Evolutionary conservation across 2,797 vertebrate genomes (phyloP).

Genomic region (Dendrocincla fuliginosa): DNA sequence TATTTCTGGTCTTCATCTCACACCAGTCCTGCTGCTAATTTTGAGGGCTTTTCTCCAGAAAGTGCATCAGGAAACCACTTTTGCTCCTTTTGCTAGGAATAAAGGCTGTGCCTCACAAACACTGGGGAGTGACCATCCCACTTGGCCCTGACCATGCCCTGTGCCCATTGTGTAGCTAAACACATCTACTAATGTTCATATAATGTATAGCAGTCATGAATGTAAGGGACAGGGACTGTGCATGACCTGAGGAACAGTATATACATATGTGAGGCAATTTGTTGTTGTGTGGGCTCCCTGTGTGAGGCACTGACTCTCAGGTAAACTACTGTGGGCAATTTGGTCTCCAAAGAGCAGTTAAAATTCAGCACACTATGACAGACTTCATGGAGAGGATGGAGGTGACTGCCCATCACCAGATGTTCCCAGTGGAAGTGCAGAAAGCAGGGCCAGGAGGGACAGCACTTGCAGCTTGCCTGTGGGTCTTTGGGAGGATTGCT

Average conservation of each 20-base stretch:
- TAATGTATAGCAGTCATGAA: not conserved
- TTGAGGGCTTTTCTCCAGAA: not conserved
- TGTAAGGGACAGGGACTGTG: no score
- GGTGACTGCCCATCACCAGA: not conserved
- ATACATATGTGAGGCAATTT: not conserved
- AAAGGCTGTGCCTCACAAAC: not conserved
- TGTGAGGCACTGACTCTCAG: not conserved
- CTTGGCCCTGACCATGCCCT: not conserved
- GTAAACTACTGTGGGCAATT: not conserved
- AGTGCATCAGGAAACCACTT: rapidly evolving
- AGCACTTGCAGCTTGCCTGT: not conserved
- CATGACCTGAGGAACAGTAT: rapidly evolving
- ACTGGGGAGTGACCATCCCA: not conserved
- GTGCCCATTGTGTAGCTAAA: not conserved
- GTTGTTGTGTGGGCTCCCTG: not conserved
- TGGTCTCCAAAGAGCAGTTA: not conserved
- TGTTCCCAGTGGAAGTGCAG: not conserved
- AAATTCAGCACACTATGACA: rapidly evolving
- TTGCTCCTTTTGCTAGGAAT: not conserved
- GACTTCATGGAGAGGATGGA: not conserved
- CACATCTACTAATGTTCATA: rapidly evolving
- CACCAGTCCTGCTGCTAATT: not conserved
- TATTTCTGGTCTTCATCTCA: not conserved
- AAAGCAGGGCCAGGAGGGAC: not conserved
- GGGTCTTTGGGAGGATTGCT: not conserved